Percentiles rank a stretch among this genome's conserved stretches.
These are phyloP conservation scores for Diloba caeruleocephala DNA, from an alignment of 2,888 invertebrate species.

Conservation along the genomic window DNA sequence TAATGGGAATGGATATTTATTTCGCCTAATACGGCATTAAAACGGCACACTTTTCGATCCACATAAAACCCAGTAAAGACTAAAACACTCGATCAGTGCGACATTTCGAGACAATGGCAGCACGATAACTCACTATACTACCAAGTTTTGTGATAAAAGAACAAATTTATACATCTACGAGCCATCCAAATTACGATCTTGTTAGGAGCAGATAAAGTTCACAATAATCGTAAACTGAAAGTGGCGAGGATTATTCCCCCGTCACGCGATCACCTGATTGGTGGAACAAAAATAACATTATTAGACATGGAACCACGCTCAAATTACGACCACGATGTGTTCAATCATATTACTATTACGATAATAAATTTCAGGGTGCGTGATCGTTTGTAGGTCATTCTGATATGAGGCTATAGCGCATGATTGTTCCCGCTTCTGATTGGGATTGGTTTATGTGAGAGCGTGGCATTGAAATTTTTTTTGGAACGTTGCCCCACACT, in stretches of 20 bases:
- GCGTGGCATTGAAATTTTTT: not conserved
- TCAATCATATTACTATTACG: conserved; percentile 72
- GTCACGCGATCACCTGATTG: conserved; percentile 75
- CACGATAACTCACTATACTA: conserved; percentile 66
- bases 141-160: conserved; percentile 62
- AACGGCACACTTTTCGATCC: conserved; percentile 59
- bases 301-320: conserved; percentile 68
- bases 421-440: conserved; percentile 20
- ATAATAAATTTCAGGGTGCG: conserved; percentile 67
- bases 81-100: conserved; percentile 69
- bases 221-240: conserved; percentile 33
- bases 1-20: conserved; percentile 11
- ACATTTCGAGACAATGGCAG: conserved; percentile 67
- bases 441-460: conserved; percentile 9
- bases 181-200: conserved; percentile 52
- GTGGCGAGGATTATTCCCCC: conserved; percentile 50
- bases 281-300: conserved; percentile 76
- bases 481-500: too few relatives aligned
- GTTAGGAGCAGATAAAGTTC: conserved; percentile 44
- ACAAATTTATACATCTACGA: conserved; percentile 24
- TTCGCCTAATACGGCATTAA: conserved; percentile 35
- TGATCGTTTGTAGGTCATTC: conserved; percentile 58
- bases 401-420: conserved; percentile 21
- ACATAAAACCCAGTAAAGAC: conserved; percentile 62
- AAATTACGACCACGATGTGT: conserved; percentile 69